Evolutionary conservation across 2,888 invertebrate species (phyloP), one percentile per base, ranked within the genome.

Genomic region (Synergus laeviventris): DNA sequence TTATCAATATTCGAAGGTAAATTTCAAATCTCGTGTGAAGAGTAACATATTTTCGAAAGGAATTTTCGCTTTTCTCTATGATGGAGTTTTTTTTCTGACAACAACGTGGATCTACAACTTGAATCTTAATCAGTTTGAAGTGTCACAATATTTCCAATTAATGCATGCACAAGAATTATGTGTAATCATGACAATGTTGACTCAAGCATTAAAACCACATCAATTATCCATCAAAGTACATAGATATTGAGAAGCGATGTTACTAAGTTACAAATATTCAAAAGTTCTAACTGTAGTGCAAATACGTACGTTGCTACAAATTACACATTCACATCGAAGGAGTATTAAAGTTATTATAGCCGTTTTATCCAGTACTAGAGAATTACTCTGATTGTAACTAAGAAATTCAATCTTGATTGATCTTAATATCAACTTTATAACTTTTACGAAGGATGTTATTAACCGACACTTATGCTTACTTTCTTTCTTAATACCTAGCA

Each of bases 291-390:
- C 39, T 75, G 76, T 73, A 76, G 73, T 64, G 74, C 56, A 79
- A 78, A 75, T 74, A 75, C 73, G 24, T 64, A 39, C 60, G 21
- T 56, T 2, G 54, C 42, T 45, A 70, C 70, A 75, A 56, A 4
- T 21, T 36, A 76, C 59, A 77, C 61, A 78, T n/a, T 36, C 54
- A 42, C 77, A 75, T 76, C 74, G 78, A 78, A 76, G 31, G 31
- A 74, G 16, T 61, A 77, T 70, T 70, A 74, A 60, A 54, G 16
- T 42, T 60, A 79, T 82, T 75, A 64, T 78, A 80, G 78, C 59
- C 84, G 83, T 84, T 87, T 87, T 86, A 87, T 86, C 85, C 87
- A 86, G 86, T 83, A 79, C 76, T 81, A 81, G 81, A 70, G 74
- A 79, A 77, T 82, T 78, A 80, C 60, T 77, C 45, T 54, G 59